Conservation (phyloP, 2,888 invertebrate species). For the Meta bourneti region DNA sequence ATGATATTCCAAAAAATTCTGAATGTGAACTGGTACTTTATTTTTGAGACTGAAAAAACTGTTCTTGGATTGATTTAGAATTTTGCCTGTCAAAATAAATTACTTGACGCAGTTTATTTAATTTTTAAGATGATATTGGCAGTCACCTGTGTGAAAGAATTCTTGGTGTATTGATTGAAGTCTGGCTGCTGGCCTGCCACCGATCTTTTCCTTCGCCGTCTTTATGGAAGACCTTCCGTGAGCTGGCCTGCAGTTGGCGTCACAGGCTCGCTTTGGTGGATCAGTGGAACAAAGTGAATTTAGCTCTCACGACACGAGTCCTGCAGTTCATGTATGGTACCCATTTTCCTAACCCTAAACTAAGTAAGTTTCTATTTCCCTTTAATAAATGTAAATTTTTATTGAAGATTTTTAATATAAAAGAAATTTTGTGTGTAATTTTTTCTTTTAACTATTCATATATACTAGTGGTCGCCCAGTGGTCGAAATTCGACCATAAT, state of each 20-base stretch:
- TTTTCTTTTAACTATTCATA: neutral
- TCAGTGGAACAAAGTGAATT: constrained; percentile 90
- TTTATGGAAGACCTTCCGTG: constrained; percentile 87
- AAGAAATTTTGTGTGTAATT: neutral
- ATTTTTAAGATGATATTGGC: constrained; percentile 89
- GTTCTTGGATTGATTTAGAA: too few species aligned
- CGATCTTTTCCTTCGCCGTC: constrained; percentile 96
- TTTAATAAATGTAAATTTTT: neutral
- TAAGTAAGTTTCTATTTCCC: constrained; percentile 78
- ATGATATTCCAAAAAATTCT: too few species aligned
- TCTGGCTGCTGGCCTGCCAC: constrained; percentile 89
- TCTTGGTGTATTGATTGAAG: constrained; percentile 94
- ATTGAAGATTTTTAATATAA: neutral
- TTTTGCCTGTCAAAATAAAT: too few species aligned
- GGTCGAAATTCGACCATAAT: too few species aligned
- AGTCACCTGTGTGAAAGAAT: constrained; percentile 97
- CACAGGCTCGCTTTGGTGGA: constrained; percentile 95
- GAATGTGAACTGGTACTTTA: too few species aligned
- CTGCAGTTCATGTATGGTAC: constrained; percentile 92
- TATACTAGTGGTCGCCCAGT: too few species aligned
- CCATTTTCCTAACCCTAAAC: constrained; percentile 80
- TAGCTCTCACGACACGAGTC: constrained; percentile 89
- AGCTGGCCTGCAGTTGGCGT: constrained; percentile 95
- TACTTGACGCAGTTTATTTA: too few species aligned
- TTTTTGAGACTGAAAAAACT: too few species aligned